These are phyloP conservation scores for Neodiprion virginianus DNA, from an alignment of 1,140 invertebrate species.

Conservation along the genomic window DNA sequence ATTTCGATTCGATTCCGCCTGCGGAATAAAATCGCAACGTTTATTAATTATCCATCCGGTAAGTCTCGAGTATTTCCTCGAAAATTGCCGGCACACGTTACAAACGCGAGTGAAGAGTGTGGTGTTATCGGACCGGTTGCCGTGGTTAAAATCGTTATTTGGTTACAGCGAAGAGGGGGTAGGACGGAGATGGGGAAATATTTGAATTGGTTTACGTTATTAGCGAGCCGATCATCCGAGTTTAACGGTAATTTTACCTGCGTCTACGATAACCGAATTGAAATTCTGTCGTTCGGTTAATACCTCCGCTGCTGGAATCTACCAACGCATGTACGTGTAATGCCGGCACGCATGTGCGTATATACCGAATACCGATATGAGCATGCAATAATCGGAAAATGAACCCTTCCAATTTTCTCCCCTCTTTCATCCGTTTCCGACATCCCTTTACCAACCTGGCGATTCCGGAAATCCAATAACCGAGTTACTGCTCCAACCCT, in stretches of 20 bases:
- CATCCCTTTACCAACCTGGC: too few relatives aligned
- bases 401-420: too few relatives aligned
- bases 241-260: not conserved
- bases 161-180: not conserved
- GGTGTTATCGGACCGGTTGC: not conserved
- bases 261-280: not conserved
- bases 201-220: slow-evolving; percentile 4
- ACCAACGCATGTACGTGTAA: too few relatives aligned
- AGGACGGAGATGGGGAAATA: not conserved
- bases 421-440: too few relatives aligned
- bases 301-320: not conserved
- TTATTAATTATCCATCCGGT: too few relatives aligned
- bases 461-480: not conserved
- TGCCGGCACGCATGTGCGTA: too few relatives aligned
- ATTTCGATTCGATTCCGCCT: too few relatives aligned
- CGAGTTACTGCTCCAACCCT: not conserved
- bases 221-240: not conserved
- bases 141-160: slow-evolving; percentile 5
- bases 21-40: too few relatives aligned
- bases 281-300: slow-evolving; percentile 5
- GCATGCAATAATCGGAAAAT: too few relatives aligned
- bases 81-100: too few relatives aligned
- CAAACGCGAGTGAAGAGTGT: not conserved
- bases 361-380: too few relatives aligned
- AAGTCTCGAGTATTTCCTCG: too few relatives aligned